Base-by-base conservation (phyloP, 2,113 vertebrate species). In the Ploceus nigricollis region DNA sequence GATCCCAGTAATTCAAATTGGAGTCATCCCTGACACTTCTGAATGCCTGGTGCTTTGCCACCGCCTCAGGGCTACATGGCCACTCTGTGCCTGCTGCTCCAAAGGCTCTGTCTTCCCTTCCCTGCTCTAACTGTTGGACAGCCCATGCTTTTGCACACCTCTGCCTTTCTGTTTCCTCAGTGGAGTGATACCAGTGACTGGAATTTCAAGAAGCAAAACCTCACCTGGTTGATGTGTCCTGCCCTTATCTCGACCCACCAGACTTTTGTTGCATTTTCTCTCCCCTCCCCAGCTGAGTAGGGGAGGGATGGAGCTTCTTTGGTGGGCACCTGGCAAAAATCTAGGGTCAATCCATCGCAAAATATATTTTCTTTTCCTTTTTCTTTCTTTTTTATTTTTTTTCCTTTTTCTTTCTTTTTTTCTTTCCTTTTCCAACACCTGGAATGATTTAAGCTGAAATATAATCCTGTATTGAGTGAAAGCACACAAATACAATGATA, bases 401-500 rank as follows among this genome's bases (percentile, higher is more conserved):
- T 77, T 45, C 3, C 3, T 25, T 77, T 47, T 9, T 4, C 8
- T 51, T n/a, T 10, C 9, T 24, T 5, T 15, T 15, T 30, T 35
- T 28, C 5, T 45, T 81, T 81, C 53, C 27, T 63, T 82, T 95
- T 85, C 51, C 48, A 66, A 1, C 25, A 8, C 31, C 22, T 90
- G 31, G 69, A 87, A 97, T 70, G 71, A 66, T 63, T 83, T 91
- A 84, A 57, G 42, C 69, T 93, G 87, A 83, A 95, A 84, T 80
- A 35, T 47, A 92, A 95, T 96, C 77, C 25, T 93, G 48, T 81
- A 83, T 33, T 60, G 20, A 93, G 40, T 73, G 50, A 61, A 92
- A 95, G 72, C 33, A 93, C 80, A 82, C 91, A 90, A 94, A 96
- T 91, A 80, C 84, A 85, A 24, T 70, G 65, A 95, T 95, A 95